Evolutionary conservation across 2,888 invertebrate species (phyloP), one percentile per base, ranked within the genome.

Genomic region (Oegoconia quadripuncta): DNA sequence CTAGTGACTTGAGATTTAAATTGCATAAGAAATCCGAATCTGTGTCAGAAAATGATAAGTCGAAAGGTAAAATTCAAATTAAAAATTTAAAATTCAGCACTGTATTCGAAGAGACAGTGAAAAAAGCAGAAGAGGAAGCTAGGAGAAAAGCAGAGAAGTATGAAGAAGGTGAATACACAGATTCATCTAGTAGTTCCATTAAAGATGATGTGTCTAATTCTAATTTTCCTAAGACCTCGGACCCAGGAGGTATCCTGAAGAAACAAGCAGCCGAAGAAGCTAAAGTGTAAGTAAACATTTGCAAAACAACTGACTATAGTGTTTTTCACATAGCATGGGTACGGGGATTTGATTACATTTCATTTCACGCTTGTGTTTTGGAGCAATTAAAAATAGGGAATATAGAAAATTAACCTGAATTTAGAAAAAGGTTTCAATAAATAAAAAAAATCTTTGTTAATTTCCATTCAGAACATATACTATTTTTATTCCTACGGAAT

Each of bases 51-150:
- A 63, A 46, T 60, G 88, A 87, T 35, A 87, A 80, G 50, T 52
- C 68, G 4, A 88, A 88, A 54, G 71, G 81, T 30, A 92, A 91
- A 78, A 93, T 93, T 52, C 83, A 89, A 54, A 93, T 92, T 44
- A 92, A 92, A 64, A 91, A 91, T 65, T 74, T 93, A 9, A 93
- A 92, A 58, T 90, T 91, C 43, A 92, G 91, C 64, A 75, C 89
- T 13, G 90, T 93, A 13, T 92, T 90, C 73, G 91, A 90, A 55
- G 91, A 90, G 48, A 90, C 90, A 5, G 89, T 92, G 0, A 90
- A 90, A 56, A 88, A 91, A 64, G 89, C 90, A 26, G 91, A 92
- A 58, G 90, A 89, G 49, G 90, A 90, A 55, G 89, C 90, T 13
- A 88, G 89, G 40, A 88, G 88, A 41, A 91, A 88, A 59, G 90